Evolutionary conservation across 2,888 invertebrate genomes (phyloP), one percentile per base, ranked within the genome.

Genomic region (Drosophila cyrtoloma): DNA sequence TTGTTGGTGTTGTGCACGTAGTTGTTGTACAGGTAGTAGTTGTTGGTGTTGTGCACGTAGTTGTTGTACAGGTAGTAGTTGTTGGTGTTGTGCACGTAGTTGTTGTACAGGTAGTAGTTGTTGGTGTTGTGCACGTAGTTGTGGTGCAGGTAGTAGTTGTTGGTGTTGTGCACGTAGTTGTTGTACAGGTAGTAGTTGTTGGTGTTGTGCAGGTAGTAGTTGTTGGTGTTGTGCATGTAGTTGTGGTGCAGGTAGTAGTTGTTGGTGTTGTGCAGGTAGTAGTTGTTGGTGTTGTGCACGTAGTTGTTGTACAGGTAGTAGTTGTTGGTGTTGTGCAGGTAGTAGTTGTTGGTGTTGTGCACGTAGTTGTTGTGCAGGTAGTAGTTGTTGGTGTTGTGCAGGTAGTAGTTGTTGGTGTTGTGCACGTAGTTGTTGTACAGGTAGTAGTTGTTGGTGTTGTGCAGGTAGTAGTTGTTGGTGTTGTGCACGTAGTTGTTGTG

Each of bases 241-340:
- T 67, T 0, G 19, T 26, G 1, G 26, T 26, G 26, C 26, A 26
- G 0, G 64, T 59, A 0, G 74, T 79, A 22, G 22, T 22, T 22
- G 22, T 22, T 22, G 22, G 22, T 14, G 44, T 44, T 3, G 58
- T 59, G 0, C 28, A 56, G 22, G 65, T 44, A 26, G 70, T 59
- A 0, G 65, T 71, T 7, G 55, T 56, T 16, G 32, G 26, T 12
- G 61, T 33, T 0, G 61, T 28, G 2, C 37, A 28, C 0, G 56
- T 28, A 16, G 73, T 58, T 16, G 65, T 71, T 7, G 67, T 56
- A 12, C 37, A 28, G 0, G 56, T 28, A 4, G 72, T 70, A 22
- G 22, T 22, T 22, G 22, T 22, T 22, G 22, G 22, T 1, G 68
- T 50, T 0, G 44, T 33, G 0, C 22, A 52, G 28, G 65, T 56